These are phyloP conservation scores for Steinernema khuongi DNA, from an alignment of 1,140 invertebrate species.

Conservation along the genomic window DNA sequence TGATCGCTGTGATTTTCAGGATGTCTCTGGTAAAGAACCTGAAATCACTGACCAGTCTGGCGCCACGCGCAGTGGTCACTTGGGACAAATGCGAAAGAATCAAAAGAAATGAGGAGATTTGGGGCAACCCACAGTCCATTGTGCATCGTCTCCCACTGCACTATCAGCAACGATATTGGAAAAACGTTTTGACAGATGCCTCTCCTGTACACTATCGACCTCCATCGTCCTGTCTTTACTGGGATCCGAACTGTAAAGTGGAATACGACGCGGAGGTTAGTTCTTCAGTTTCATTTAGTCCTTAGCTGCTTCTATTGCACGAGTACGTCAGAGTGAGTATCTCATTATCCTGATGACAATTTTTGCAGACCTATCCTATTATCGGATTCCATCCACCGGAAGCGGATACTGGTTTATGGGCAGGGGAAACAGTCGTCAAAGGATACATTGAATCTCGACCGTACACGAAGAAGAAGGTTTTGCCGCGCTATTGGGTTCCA, in stretches of 20 bases:
- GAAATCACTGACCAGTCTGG: conserved; percentile 38
- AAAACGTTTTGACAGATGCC: conserved; percentile 72
- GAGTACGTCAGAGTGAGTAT: no score
- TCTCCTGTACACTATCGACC: conserved; percentile 79
- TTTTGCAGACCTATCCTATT: conserved; percentile 16
- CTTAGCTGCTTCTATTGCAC: background rate
- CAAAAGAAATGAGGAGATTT: conserved; percentile 55
- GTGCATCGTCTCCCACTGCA: conserved; percentile 69
- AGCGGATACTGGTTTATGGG: conserved; percentile 81
- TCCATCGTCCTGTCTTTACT: conserved; percentile 69
- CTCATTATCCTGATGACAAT: no score
- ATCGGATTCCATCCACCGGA: conserved; percentile 69
- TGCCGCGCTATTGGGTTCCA: conserved; percentile 63
- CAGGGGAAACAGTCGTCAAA: conserved; percentile 86
- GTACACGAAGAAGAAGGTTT: conserved; percentile 51
- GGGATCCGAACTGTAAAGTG: conserved; percentile 69
- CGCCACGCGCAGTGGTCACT: conserved; percentile 48
- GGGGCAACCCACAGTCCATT: conserved; percentile 50
- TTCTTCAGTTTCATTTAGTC: conserved; percentile 28
- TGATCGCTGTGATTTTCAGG: no score
- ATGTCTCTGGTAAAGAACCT: conserved; percentile 53
- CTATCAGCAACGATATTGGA: conserved; percentile 79
- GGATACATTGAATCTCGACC: conserved; percentile 71
- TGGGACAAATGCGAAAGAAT: conserved; percentile 57
- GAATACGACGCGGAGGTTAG: conserved; percentile 49